A percentile compares a stretch with the other conserved stretches of the same genome.
phyloP scores from a whole-genome alignment of 2,888 invertebrate species.

The Eulithis prunata region DNA sequence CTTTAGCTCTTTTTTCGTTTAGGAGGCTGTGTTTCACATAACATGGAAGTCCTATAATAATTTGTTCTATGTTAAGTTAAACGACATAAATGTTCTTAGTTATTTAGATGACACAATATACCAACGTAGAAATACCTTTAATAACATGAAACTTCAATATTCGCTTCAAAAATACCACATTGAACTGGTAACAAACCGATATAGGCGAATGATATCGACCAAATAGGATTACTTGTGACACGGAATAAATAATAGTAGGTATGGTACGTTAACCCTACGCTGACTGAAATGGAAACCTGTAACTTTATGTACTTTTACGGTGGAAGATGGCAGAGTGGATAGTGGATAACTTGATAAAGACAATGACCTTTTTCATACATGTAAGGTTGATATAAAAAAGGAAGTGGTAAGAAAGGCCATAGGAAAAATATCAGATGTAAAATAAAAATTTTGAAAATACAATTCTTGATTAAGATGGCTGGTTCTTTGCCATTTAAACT shows the following conservation, averaged over 20 bases:
- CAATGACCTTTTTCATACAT: background rate
- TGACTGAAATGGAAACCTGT: background rate
- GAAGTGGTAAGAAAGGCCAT: no score
- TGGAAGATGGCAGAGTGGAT: background rate
- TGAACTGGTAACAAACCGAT: conserved; percentile 10
- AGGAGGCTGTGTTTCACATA: background rate
- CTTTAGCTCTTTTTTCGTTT: background rate
- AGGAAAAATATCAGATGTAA: no score
- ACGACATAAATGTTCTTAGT: background rate
- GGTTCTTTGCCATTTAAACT: no score
- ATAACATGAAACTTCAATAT: conserved; percentile 3
- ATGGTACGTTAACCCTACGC: conserved; percentile 11
- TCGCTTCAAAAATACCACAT: conserved; percentile 14
- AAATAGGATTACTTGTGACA: conserved; percentile 31
- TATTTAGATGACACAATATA: background rate
- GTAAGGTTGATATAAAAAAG: background rate
- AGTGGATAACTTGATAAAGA: background rate
- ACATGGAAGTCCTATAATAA: no score
- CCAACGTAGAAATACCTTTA: background rate
- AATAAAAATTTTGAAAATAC: no score
- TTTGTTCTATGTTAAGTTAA: no score
- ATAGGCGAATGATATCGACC: conserved; percentile 30
- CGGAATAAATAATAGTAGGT: conserved; percentile 20
- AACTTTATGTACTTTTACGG: background rate
- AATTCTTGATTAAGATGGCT: no score